Percentiles rank a stretch among this genome's conserved stretches.
phyloP scores from a whole-genome alignment of 2,113 vertebrate genomes.

The Oreochromis niloticus region DNA sequence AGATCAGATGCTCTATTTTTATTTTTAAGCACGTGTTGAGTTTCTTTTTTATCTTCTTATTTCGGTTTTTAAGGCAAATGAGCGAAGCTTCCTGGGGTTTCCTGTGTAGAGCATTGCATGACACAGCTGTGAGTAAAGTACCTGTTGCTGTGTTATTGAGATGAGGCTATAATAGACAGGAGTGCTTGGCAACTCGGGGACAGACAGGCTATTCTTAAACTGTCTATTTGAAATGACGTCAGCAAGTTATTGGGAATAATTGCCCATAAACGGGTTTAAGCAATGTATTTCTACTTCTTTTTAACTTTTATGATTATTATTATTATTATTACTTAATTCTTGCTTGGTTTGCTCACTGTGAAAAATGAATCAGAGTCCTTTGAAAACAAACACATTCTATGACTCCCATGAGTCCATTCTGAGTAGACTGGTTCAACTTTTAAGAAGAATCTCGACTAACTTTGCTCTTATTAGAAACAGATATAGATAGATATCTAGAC shows the following conservation, averaged over 20 bases:
- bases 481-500: background rate
- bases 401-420: background rate
- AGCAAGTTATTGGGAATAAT: conserved; percentile 43
- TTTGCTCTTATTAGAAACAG: background rate
- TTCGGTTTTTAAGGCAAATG: background rate
- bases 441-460: background rate
- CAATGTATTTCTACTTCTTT: background rate
- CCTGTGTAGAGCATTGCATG: background rate
- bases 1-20: conserved; percentile 3
- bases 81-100: background rate
- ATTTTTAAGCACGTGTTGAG: background rate
- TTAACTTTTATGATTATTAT: conserved; percentile 21
- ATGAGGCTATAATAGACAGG: conserved; percentile 44
- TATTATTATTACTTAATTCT: background rate
- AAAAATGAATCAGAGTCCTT: background rate
- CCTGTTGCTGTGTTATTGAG: conserved; percentile 34
- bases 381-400: background rate
- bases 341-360: background rate
- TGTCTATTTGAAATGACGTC: conserved; percentile 49
- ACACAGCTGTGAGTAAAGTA: background rate
- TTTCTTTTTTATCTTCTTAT: background rate
- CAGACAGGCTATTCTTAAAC: conserved; percentile 59
- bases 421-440: background rate
- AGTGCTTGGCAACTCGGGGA: conserved; percentile 55
- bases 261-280: conserved; percentile 10